Conservation (phyloP, 2,888 invertebrate genomes). For the Idaea straminata region DNA sequence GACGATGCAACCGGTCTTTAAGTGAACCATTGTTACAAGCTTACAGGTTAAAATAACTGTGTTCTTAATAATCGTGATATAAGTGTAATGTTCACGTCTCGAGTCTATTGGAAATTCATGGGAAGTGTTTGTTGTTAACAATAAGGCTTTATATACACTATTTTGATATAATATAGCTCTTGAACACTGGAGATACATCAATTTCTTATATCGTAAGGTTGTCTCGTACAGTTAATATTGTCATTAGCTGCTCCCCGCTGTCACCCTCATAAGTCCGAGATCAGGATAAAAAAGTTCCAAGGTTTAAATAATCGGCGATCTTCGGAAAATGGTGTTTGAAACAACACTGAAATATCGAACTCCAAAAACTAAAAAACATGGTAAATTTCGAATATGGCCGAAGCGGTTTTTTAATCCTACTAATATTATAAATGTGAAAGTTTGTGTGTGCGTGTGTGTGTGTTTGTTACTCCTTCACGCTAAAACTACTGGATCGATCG, state of each 20-base stretch:
- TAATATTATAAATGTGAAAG: no score
- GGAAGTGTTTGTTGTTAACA: background rate
- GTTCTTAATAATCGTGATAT: background rate
- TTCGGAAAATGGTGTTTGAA: no score
- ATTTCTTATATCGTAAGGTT: background rate
- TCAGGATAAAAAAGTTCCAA: no score
- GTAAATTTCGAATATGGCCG: no score
- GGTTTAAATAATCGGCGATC: no score
- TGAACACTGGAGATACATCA: background rate
- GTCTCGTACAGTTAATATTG: background rate
- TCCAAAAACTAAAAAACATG: no score
- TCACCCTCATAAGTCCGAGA: no score
- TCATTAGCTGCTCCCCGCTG: background rate
- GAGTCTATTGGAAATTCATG: background rate
- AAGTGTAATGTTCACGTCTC: background rate
- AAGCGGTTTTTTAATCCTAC: no score
- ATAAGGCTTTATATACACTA: background rate
- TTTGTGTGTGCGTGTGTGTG: no score
- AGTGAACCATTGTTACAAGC: background rate
- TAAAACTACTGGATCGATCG: no score
- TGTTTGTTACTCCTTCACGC: no score
- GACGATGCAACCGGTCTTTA: background rate
- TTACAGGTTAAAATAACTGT: background rate
- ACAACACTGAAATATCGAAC: no score
- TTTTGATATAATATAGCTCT: background rate